Conservation (phyloP, 2,113 vertebrate species). For the Tupaia chinensis region DNA sequence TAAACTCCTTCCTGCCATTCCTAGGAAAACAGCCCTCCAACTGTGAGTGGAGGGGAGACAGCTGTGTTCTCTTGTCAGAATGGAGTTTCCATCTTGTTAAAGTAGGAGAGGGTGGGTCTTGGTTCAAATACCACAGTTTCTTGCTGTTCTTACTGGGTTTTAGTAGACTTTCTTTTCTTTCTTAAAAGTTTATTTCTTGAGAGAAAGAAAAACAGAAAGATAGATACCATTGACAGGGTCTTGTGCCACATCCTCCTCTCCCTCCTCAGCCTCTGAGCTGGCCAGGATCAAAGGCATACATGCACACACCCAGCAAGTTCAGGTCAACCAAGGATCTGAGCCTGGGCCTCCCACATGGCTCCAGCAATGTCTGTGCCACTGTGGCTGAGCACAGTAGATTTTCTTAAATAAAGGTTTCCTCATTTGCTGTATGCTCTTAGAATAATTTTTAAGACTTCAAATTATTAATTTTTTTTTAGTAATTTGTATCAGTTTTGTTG, state of each 20-base stretch:
- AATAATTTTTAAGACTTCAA: not conserved
- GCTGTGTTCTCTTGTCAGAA: not conserved
- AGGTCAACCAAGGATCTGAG: too few relatives aligned
- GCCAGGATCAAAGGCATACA: too few relatives aligned
- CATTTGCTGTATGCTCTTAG: constrained; percentile 16
- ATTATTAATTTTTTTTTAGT: not conserved
- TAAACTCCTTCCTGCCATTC: not conserved
- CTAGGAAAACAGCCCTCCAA: not conserved
- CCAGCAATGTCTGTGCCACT: too few relatives aligned
- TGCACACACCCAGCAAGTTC: too few relatives aligned
- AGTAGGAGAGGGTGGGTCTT: not conserved
- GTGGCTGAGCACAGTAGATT: not conserved
- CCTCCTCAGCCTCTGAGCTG: too few relatives aligned
- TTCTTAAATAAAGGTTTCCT: constrained; percentile 35
- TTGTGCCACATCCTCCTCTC: too few relatives aligned
- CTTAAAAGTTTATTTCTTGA: too few relatives aligned
- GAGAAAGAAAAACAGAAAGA: too few relatives aligned
- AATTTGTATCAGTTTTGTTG: constrained; percentile 10
- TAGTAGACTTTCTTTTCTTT: not conserved
- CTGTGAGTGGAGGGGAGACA: not conserved
- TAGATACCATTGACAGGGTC: too few relatives aligned
- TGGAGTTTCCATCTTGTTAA: not conserved
- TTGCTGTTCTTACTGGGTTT: not conserved
- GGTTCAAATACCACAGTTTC: not conserved
- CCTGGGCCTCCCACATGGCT: too few relatives aligned